These are phyloP conservation scores for Venustaconcha ellipsiformis DNA, from an alignment of 1,140 invertebrate species.

Conservation along the genomic window DNA sequence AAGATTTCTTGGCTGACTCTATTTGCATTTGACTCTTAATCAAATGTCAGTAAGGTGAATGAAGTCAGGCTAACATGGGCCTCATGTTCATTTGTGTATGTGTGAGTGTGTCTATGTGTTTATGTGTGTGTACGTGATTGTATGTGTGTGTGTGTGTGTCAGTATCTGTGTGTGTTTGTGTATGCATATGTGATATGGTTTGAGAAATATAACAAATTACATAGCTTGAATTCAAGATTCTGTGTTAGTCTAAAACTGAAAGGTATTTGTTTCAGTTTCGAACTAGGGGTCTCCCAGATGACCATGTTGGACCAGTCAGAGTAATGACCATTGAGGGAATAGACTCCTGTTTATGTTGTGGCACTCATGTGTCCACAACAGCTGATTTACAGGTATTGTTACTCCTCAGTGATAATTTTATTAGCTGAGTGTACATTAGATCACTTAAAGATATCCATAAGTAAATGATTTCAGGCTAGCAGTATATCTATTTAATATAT, in stretches of 20 bases:
- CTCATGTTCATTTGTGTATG: background rate
- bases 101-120: too few species aligned
- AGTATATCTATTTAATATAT: too few species aligned
- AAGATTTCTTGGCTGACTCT: too few species aligned
- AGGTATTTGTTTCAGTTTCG: slow-evolving; percentile 65
- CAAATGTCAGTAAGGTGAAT: too few species aligned
- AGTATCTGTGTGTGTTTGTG: too few species aligned
- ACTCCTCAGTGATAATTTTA: background rate
- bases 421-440: background rate
- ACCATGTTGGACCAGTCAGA: slow-evolving; percentile 79
- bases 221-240: slow-evolving; percentile 6
- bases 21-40: too few species aligned
- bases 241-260: slow-evolving; percentile 4
- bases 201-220: background rate
- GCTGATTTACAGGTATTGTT: slow-evolving; percentile 78
- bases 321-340: slow-evolving; percentile 76
- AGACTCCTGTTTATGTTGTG: slow-evolving; percentile 87
- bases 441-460: background rate
- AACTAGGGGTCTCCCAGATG: slow-evolving; percentile 80
- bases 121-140: too few species aligned
- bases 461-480: too few species aligned
- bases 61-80: background rate
- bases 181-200: too few species aligned
- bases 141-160: too few species aligned
- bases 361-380: slow-evolving; percentile 85